Conservation (phyloP, 2,797 vertebrate species). For the Anolis apletophallus region DNA sequence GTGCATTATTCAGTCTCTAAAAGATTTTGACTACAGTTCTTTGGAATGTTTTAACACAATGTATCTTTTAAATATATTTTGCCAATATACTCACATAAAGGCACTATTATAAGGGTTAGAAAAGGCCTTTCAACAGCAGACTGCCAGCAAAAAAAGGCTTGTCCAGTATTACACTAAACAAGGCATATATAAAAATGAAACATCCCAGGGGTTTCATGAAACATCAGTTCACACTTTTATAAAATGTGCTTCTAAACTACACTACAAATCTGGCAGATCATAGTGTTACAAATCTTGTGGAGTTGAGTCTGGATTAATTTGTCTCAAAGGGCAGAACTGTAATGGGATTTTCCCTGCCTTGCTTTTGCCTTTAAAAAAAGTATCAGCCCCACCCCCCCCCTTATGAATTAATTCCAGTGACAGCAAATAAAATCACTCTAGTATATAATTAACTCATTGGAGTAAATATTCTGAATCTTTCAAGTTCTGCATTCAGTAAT, state of each 20-base stretch:
- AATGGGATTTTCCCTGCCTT: constrained; percentile 48
- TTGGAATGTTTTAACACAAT: constrained; percentile 64
- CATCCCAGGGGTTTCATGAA: constrained; percentile 58
- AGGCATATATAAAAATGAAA: constrained; percentile 45
- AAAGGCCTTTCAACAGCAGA: constrained; percentile 60
- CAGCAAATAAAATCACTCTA: no score
- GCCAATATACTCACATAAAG: constrained; percentile 61
- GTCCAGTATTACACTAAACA: constrained; percentile 54
- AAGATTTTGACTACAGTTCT: constrained; percentile 29
- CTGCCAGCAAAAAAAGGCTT: constrained; percentile 44
- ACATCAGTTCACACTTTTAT: constrained; percentile 64
- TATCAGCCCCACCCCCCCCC: no score
- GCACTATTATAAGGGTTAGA: constrained; percentile 60
- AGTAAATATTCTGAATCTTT: constrained; percentile 16
- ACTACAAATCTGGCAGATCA: constrained; percentile 55
- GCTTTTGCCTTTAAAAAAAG: background rate
- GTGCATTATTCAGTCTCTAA: constrained; percentile 52
- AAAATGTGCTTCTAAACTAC: constrained; percentile 62
- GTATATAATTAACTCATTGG: constrained; percentile 2
- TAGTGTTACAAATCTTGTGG: constrained; percentile 35
- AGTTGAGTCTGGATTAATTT: constrained; percentile 63
- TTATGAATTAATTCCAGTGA: no score
- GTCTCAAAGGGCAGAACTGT: constrained; percentile 50
- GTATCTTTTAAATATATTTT: constrained; percentile 70
- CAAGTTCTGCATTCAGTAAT: background rate